Evolutionary conservation across 1,140 invertebrate genomes (phyloP), one percentile per base, ranked within the genome.

Genomic region (Fopius arisanus): DNA sequence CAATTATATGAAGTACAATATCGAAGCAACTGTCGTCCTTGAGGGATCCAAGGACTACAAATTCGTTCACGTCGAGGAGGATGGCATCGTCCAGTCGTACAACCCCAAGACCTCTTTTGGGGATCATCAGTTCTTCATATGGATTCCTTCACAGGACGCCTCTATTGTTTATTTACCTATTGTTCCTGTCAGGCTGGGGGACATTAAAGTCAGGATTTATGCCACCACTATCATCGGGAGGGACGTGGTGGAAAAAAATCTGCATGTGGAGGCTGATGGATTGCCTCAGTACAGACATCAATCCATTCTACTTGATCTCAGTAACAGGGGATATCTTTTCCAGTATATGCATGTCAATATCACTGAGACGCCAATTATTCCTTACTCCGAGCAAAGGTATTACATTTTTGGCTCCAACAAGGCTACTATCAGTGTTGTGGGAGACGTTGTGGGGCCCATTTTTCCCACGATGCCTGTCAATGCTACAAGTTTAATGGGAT

Each of bases 271-370:
- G 91, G 92, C 97, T n/a, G 96, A 98, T 84, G 97, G 97, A 54
- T 88, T 98, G 5, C 94, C 95, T 0, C 97, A 98, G 82, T 92
- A 96, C 81, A 91, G 95, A 1, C 97, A 99, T 88, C 96, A 98
- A 71, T 96, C 97, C 0, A 92, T 97, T 7, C 86, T 99, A 0
- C 87, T 99, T 0, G 97, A 98, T 90, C 88, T 99, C 9, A 97
- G 95, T 70, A 97, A 95, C 83, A 92, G 95, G 12, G 96, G 95
- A 6, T 97, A 96, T 81, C 92, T 96, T 2, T 94, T 98, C 83
- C 96, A 98, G 79, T 97, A 98, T 82, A 93, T 98, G 91, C 96
- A 98, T 86, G 94, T 98, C 0, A 97, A 97, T 82, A 92, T 98
- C 3, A 97, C 97, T 0, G 95, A 97, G 82, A 95, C 93, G 0